Conservation (phyloP, 1,140 invertebrate species). For the Aphelinus certus region DNA sequence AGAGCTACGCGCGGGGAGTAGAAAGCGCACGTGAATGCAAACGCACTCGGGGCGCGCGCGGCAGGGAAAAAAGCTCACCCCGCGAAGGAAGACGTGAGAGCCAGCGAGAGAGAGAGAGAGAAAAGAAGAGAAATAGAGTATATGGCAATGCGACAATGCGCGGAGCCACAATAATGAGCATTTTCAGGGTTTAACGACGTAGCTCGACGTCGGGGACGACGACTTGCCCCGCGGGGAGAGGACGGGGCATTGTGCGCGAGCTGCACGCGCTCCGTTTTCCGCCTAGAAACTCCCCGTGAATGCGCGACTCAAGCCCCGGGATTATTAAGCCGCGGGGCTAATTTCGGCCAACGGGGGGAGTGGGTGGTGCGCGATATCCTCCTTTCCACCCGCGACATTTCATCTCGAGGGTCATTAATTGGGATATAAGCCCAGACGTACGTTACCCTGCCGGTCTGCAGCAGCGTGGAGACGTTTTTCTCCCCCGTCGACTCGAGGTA, state of each 20-base stretch:
- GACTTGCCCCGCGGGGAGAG: too few species aligned
- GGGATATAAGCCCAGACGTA: too few species aligned
- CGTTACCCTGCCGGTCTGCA: too few species aligned
- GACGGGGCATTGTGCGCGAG: too few species aligned
- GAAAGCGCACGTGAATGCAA: not conserved
- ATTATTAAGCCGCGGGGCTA: too few species aligned
- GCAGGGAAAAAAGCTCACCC: not conserved
- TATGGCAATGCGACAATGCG: conserved; percentile 28
- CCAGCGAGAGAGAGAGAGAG: not conserved
- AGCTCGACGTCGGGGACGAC: not conserved
- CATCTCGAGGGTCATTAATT: too few species aligned
- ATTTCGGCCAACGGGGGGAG: too few species aligned
- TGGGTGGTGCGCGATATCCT: too few species aligned
- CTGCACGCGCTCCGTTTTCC: not conserved
- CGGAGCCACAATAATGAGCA: conserved; percentile 36
- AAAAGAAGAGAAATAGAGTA: conserved; percentile 6
- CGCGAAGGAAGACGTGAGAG: not conserved
- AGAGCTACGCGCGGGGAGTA: not conserved
- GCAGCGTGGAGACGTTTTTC: too few species aligned
- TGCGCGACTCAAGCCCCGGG: not conserved
- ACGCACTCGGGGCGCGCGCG: not conserved
- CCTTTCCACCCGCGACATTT: too few species aligned
- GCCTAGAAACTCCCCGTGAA: not conserved
- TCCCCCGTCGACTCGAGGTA: too few species aligned
- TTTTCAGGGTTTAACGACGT: conserved; percentile 38